A percentile compares a stretch with the other conserved stretches of the same genome.
Evolutionary conservation across 1,140 invertebrate species (phyloP).

Genomic region (Orussus abietinus): DNA sequence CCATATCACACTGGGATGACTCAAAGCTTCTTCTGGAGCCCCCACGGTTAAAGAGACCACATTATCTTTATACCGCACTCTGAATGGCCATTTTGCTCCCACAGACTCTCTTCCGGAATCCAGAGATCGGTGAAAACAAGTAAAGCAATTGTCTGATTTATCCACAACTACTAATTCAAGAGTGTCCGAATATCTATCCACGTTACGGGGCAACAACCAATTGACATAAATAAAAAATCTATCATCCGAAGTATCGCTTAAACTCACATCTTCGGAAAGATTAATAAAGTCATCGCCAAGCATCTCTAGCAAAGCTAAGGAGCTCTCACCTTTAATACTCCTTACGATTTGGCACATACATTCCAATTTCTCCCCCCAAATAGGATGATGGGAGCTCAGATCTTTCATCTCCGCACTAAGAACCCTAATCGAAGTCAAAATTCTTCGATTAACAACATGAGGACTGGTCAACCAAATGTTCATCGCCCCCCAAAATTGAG

Average conservation of each 20-base stretch:
- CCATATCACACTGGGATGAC: constrained; percentile 51
- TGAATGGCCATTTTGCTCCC: too few species aligned
- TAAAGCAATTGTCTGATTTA: constrained; percentile 20
- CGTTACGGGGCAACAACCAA: constrained; percentile 40
- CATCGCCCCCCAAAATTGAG: constrained; percentile 43
- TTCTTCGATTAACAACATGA: constrained; percentile 47
- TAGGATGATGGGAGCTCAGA: not conserved
- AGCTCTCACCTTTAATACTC: too few species aligned
- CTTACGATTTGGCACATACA: too few species aligned
- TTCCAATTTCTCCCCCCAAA: not conserved
- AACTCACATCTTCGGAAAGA: not conserved
- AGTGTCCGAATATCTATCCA: constrained; percentile 34
- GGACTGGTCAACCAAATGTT: constrained; percentile 42
- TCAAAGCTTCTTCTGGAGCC: constrained; percentile 16
- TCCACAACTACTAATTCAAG: constrained; percentile 37
- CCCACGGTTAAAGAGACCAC: constrained; percentile 23
- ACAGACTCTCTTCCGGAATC: too few species aligned
- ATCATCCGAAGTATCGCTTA: not conserved
- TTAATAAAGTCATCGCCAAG: too few species aligned
- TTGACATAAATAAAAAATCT: constrained; percentile 15
- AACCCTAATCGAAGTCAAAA: constrained; percentile 36
- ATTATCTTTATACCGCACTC: constrained; percentile 20
- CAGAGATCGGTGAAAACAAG: constrained; percentile 28
- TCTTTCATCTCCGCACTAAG: constrained; percentile 14
- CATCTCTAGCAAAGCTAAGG: too few species aligned